Base-by-base conservation (phyloP, 2,797 vertebrate species). In the Chaetophractus vellerosus region DNA sequence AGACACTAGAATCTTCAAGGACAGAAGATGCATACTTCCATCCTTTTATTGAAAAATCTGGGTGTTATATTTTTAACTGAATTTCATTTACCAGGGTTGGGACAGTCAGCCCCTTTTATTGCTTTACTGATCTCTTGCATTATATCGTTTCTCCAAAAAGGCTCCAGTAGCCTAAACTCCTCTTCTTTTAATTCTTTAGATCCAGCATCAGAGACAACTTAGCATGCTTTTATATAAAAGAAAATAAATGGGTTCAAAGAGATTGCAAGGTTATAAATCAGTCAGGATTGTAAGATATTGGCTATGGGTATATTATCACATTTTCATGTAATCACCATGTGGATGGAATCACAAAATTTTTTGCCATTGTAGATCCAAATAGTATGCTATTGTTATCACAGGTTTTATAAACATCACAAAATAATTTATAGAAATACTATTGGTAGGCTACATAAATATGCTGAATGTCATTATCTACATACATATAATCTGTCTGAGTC, bases 191-290 rank as follows among this genome's bases (percentile, higher is more conserved):
- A 26, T 11, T 55, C 24, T 96, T 96, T 88, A 86, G 18, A 93
- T 87, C 36, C 74, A 95, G 50, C 4, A 1, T 94, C 61, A 91
- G 64, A 84, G 45, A 79, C 61, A 93, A 89, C 94, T 45, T 52
- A 80, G 7, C 95, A 87, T 96, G 48, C 3, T 97, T 98, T 97
- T 94, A 96, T 96, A 97, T 72, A 95, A 97, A 95, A 95, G 74
- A 95, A 96, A 98, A 98, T 96, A 98, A 98, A 96, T 90, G 52
- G 55, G 0, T 1, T 96, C 89, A 97, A 97, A 97, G 91, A 50
- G 96, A 97, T 96, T 97, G 88, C 83, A 95, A 96, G 33, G 69
- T 80, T 97, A 93, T 97, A 98, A 98, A 98, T 97, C 91, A 98
- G 96, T 90, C 84, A 84, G 78, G 80, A 88, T 69, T 97, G 96